Percentiles rank a stretch among this genome's conserved stretches.
phyloP scores from a whole-genome alignment of 2,888 invertebrate genomes.

The Macrosiphum euphorbiae region DNA sequence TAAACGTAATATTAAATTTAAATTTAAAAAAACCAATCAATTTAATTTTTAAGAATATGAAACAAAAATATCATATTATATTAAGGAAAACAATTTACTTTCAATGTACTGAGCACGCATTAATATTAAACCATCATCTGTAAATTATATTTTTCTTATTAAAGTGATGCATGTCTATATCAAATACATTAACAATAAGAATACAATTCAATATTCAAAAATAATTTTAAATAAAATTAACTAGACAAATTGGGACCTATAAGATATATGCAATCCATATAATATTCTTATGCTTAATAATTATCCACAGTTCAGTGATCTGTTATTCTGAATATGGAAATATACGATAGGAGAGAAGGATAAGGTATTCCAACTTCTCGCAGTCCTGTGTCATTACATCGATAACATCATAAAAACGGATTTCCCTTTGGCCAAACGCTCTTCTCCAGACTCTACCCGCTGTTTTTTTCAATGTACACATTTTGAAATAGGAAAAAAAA shows the following conservation, averaged over 20 bases:
- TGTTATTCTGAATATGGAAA: constrained; percentile 53
- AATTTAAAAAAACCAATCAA: neutral
- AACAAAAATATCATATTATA: neutral
- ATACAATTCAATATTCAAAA: neutral
- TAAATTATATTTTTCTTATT: neutral
- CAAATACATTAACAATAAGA: neutral
- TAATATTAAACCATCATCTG: neutral
- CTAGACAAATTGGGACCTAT: neutral
- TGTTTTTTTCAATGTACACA: constrained; percentile 37
- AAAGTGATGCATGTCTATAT: neutral
- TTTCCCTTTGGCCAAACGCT: constrained; percentile 44
- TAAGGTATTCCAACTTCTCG: constrained; percentile 12
- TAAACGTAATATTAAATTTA: neutral
- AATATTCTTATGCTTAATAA: constrained; percentile 50
- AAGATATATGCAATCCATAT: neutral
- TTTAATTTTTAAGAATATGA: neutral
- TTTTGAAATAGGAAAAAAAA: constrained; percentile 33
- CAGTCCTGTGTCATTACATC: constrained; percentile 44
- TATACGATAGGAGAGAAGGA: neutral
- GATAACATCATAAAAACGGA: constrained; percentile 61
- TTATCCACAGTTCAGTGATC: constrained; percentile 58
- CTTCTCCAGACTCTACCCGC: neutral
- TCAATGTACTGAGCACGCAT: neutral
- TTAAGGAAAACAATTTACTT: neutral
- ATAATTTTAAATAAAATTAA: constrained; percentile 46